Evolutionary conservation across 1,140 invertebrate genomes (phyloP).

Genomic region (Dendroctonus valens): DNA sequence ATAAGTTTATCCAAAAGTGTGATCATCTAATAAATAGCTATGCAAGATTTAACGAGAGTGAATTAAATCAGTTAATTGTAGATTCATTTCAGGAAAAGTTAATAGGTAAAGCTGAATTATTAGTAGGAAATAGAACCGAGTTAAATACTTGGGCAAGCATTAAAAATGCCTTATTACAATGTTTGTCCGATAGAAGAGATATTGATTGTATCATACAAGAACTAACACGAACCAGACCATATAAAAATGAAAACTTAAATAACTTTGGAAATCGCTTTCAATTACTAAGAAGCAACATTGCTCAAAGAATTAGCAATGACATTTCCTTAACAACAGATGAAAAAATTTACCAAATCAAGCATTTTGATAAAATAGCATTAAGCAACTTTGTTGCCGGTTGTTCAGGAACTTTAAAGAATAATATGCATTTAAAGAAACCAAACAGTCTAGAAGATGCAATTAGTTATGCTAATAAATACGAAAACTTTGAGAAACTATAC

Average conservation of each 20-base stretch:
- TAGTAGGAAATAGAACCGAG: neutral
- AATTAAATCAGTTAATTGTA: no score
- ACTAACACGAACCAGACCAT: neutral
- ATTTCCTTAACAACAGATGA: neutral
- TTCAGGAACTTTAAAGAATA: no score
- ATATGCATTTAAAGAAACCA: no score
- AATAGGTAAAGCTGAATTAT: neutral
- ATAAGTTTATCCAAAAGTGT: no score
- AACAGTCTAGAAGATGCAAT: no score
- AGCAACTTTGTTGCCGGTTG: no score
- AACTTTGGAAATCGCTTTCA: neutral
- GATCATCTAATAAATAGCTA: no score
- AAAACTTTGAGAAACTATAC: no score
- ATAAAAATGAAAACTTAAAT: neutral
- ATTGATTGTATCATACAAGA: neutral
- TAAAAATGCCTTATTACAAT: neutral
- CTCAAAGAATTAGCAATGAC: constrained; percentile 1
- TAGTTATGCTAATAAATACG: no score
- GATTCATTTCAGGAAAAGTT: neutral
- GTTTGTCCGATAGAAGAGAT: neutral
- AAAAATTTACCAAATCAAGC: neutral
- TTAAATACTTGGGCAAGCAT: neutral
- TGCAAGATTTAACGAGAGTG: no score
- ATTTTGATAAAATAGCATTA: no score
- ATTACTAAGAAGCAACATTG: neutral